Evolutionary conservation across 2,888 invertebrate species (phyloP), one percentile per base, ranked within the genome.

Genomic region (Eubasilissa splendida): DNA sequence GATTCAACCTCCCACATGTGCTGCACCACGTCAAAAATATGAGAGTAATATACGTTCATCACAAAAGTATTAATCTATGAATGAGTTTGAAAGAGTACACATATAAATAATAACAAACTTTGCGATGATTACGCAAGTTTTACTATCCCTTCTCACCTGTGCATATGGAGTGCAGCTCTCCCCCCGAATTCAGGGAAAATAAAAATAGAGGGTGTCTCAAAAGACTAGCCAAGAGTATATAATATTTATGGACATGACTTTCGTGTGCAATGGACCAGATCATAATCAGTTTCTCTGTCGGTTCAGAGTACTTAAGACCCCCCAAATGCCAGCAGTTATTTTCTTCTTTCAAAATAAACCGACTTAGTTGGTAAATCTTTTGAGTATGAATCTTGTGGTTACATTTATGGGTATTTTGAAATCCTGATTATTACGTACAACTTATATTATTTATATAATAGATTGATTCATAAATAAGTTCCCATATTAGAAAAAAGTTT

Each of bases 201-300:
- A 71, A 14, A 59, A 42, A 68, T 42, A 60, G 66, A 77, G 80
- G 80, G 80, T 80, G 60, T 50, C 56, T 76, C 74, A 73, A 60
- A 42, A 76, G 68, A 68, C 77, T 59, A 59, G 59, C 68, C 68
- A 50, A 50, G 71, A 75, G 80, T 31, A 63, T n/a, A 63, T 76
- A 52, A 76, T 81, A 83, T 83, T 83, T 83, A 83, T 82, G 82
- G 77, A 81, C 81, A 82, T 78, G 83, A 82, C 83, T 83, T 82
- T 83, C 68, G 76, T 83, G 83, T 82, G 83, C 83, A 83, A 83
- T 83, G 82, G 80, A 82, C 82, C 83, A 78, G 78, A 83, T 80
- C 80, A 83, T 83, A 82, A 83, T 83, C 83, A 83, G 83, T 80
- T 83, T 80, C 83, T 81, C 81, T 81, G 81, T 75, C 80, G 81